These are phyloP conservation scores for Podocnemis expansa DNA, from an alignment of 2,113 vertebrate species.

Conservation along the genomic window DNA sequence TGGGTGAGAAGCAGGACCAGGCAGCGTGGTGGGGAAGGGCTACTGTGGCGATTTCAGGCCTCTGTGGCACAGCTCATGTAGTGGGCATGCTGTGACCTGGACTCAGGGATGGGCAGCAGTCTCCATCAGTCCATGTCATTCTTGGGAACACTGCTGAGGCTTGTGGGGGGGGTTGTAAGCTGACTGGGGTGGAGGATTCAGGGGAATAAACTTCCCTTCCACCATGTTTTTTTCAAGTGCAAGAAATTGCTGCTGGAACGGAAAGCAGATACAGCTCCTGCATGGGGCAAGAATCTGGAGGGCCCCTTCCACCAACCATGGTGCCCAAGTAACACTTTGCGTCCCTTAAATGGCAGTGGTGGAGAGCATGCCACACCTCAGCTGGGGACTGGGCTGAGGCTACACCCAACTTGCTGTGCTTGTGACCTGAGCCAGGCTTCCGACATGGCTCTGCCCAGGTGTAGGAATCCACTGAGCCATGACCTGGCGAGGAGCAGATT, in stretches of 20 bases:
- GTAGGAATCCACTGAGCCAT: accelerated
- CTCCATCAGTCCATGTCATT: background rate
- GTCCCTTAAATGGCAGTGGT: background rate
- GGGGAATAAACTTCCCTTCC: background rate
- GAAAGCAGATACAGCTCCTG: accelerated
- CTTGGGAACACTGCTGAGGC: background rate
- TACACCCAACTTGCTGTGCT: background rate
- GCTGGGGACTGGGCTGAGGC: background rate
- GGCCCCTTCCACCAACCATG: accelerated
- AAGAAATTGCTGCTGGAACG: accelerated
- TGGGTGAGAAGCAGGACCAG: background rate
- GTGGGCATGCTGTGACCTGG: background rate
- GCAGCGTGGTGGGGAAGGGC: background rate
- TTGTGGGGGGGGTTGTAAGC: accelerated
- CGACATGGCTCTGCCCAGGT: background rate
- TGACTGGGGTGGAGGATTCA: too few relatives aligned
- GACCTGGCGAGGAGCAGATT: accelerated
- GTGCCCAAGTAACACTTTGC: background rate
- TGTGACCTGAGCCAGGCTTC: accelerated
- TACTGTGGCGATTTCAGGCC: background rate
- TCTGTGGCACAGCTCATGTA: too few relatives aligned
- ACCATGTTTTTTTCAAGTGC: accelerated
- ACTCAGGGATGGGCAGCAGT: too few relatives aligned
- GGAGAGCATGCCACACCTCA: background rate
- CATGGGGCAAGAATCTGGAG: accelerated